phyloP scores from a whole-genome alignment of 2,797 vertebrate species.

The Antrozous pallidus region DNA sequence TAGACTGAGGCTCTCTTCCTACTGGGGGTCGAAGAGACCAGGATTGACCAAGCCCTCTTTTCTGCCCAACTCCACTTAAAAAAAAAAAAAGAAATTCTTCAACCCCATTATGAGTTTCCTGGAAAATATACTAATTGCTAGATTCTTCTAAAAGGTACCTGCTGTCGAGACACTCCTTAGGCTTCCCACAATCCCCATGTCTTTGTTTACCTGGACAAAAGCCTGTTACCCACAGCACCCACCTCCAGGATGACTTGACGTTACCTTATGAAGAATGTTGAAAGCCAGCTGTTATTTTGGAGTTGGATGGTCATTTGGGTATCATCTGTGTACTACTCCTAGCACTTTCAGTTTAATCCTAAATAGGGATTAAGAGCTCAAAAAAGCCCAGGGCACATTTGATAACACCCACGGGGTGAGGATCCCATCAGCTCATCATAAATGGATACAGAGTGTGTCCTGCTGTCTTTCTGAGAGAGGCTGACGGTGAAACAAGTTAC shows the following conservation, averaged over 20 bases:
- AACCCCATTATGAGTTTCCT: background rate
- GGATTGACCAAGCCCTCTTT: background rate
- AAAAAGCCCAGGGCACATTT: background rate
- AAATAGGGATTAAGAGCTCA: background rate
- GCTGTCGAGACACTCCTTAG: background rate
- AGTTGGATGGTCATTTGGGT: background rate
- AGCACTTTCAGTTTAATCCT: background rate
- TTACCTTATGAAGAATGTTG: background rate
- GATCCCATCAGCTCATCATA: background rate
- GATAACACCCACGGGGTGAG: background rate
- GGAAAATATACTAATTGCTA: background rate
- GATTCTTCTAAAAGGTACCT: background rate
- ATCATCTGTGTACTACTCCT: background rate
- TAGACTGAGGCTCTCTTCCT: background rate
- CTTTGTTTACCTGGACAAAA: background rate
- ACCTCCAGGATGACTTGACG: background rate
- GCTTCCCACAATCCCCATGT: background rate
- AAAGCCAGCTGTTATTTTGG: background rate
- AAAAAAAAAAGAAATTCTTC: background rate
- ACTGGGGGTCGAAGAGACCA: background rate
- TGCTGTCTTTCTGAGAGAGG: background rate
- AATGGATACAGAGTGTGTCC: background rate
- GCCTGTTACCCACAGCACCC: background rate
- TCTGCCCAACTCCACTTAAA: background rate
- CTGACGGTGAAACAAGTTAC: background rate